Percentiles rank a stretch among this genome's conserved stretches.
phyloP scores from a whole-genome alignment of 2,888 invertebrate genomes.

The Cheilosia impressa region DNA sequence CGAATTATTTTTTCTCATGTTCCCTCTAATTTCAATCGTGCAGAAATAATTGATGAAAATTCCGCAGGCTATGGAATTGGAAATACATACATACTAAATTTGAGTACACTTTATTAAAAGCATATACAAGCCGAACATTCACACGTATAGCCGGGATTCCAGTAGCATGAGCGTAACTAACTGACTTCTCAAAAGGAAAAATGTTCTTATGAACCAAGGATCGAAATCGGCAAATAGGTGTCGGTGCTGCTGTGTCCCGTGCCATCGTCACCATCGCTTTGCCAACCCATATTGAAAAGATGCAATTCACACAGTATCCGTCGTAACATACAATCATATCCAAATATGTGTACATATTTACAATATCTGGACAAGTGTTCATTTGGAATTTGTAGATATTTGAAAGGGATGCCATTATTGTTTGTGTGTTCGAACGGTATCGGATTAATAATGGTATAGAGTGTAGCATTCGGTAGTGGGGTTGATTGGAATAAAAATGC shows the following conservation, averaged over 20 bases:
- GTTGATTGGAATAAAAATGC: slow-evolving; percentile 9
- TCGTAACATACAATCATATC: neutral
- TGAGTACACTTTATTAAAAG: slow-evolving; percentile 2
- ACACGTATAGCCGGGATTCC: neutral
- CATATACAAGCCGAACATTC: neutral
- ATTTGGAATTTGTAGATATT: slow-evolving; percentile 29
- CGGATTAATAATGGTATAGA: neutral
- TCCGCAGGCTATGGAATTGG: slow-evolving; percentile 1
- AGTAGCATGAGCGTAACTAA: slow-evolving; percentile 1
- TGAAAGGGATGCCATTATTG: slow-evolving; percentile 2
- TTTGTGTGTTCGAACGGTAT: neutral
- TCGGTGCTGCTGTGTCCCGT: slow-evolving; percentile 4
- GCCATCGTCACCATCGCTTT: slow-evolving; percentile 10
- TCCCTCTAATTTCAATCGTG: slow-evolving; percentile 28
- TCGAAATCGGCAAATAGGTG: slow-evolving; percentile 18
- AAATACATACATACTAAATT: neutral
- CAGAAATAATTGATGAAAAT: slow-evolving; percentile 36
- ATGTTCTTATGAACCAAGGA: neutral
- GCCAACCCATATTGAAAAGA: slow-evolving; percentile 14
- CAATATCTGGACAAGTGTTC: slow-evolving; percentile 13
- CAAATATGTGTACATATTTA: neutral
- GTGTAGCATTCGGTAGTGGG: neutral
- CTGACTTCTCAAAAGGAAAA: slow-evolving; percentile 24
- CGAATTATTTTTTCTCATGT: neutral
- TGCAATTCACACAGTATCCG: neutral